A percentile compares a stretch with the other conserved stretches of the same genome.
Conservation (phyloP, 2,888 invertebrate genomes). For the Ischnura elegans region DNA sequence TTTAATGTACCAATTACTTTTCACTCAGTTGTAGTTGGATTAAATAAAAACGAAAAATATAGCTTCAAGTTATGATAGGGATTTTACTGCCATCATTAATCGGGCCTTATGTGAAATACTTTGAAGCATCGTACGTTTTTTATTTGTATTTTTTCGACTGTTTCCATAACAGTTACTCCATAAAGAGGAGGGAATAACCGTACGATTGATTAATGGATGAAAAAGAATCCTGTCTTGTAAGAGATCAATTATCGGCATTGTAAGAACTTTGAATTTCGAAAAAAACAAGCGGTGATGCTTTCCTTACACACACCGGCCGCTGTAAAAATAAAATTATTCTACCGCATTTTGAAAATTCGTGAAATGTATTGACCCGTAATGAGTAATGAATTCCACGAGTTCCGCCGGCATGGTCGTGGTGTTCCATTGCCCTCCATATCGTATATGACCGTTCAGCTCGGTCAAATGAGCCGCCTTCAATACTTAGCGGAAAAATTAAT, state of each 20-base stretch:
- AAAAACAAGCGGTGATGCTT: not conserved
- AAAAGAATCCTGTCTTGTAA: not conserved
- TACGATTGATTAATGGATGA: not conserved
- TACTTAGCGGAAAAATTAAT: too few species aligned
- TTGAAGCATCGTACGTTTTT: not conserved
- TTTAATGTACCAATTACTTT: too few species aligned
- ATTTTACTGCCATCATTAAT: too few species aligned
- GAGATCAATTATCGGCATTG: not conserved
- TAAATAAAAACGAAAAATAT: too few species aligned
- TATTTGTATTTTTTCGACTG: not conserved
- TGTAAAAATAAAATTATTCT: not conserved
- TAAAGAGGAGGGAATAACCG: not conserved
- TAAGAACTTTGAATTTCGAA: not conserved
- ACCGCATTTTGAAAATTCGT: not conserved
- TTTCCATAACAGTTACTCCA: not conserved
- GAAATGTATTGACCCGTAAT: not conserved
- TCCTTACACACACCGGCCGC: not conserved
- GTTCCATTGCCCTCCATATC: not conserved
- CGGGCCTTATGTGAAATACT: too few species aligned
- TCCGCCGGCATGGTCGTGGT: not conserved
- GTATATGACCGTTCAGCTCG: not conserved
- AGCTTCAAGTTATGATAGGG: too few species aligned
- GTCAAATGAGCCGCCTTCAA: too few species aligned
- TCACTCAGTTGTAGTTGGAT: too few species aligned
- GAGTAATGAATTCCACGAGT: not conserved